Conservation (phyloP, 2,888 invertebrate species). For the Drosophila limbata region DNA sequence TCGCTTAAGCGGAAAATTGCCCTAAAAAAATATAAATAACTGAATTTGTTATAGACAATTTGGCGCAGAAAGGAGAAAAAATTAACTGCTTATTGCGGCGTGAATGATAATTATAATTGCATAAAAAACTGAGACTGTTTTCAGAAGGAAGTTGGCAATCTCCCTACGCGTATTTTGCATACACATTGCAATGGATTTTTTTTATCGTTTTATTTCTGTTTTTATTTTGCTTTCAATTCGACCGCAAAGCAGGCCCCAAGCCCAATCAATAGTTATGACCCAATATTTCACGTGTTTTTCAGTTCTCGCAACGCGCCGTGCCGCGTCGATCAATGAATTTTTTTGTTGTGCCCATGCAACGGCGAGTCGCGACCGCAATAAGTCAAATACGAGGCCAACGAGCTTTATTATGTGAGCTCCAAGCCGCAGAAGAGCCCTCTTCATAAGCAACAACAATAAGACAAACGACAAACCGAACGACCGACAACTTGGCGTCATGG, state of each 20-base stretch:
- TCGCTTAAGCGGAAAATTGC: constrained; percentile 75
- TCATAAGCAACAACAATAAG: constrained; percentile 19
- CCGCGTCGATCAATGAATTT: constrained; percentile 63
- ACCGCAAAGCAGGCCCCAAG: constrained; percentile 59
- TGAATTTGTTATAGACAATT: constrained; percentile 62
- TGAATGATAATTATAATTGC: constrained; percentile 43
- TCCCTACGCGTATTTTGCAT: constrained; percentile 48
- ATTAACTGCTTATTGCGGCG: constrained; percentile 46
- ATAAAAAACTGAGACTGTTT: not conserved
- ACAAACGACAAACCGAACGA: constrained; percentile 14
- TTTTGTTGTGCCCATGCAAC: constrained; percentile 38
- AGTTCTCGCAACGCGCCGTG: constrained; percentile 39
- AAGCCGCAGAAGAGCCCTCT: constrained; percentile 63
- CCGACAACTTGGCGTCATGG: constrained; percentile 41
- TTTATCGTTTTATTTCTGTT: not conserved
- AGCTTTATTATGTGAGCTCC: constrained; percentile 67
- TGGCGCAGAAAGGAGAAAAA: constrained; percentile 29
- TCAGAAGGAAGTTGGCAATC: constrained; percentile 19
- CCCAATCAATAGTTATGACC: constrained; percentile 74
- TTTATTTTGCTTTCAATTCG: constrained; percentile 59
- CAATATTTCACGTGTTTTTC: constrained; percentile 76
- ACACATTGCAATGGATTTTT: constrained; percentile 6
- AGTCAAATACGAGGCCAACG: constrained; percentile 77
- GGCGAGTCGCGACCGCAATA: constrained; percentile 69
- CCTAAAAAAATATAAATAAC: constrained; percentile 30